Evolutionary conservation across 1,140 invertebrate species (phyloP).

Genomic region (Aphelinus certus): DNA sequence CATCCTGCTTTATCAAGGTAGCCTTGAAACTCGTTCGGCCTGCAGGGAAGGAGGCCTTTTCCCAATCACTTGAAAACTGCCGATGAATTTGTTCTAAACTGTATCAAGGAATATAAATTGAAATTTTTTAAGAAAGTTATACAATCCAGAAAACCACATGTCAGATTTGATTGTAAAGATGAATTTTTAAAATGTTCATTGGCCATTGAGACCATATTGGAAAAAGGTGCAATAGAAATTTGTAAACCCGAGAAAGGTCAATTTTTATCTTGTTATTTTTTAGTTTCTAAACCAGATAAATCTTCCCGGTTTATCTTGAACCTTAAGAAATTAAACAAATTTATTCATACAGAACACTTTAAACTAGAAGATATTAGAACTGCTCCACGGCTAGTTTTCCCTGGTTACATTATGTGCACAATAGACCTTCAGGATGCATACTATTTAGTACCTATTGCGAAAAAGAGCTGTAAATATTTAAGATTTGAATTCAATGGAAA

Average conservation of each 20-base stretch:
- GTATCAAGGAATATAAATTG: conserved; percentile 41
- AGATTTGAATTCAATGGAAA: background rate
- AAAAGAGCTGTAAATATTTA: background rate
- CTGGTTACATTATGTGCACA: conserved; percentile 3
- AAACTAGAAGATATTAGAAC: conserved; percentile 19
- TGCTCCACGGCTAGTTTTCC: background rate
- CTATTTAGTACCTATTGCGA: background rate
- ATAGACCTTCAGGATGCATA: background rate
- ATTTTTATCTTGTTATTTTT: conserved; percentile 38
- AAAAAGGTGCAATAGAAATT: conserved; percentile 28
- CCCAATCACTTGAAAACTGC: conserved; percentile 20
- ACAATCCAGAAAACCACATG: background rate
- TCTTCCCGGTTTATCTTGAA: conserved; percentile 17
- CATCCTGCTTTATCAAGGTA: background rate
- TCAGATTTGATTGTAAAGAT: background rate
- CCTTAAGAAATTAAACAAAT: conserved; percentile 10
- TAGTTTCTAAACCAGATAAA: conserved; percentile 23
- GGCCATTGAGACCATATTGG: conserved; percentile 6
- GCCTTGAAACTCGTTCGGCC: background rate
- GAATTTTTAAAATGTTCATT: background rate
- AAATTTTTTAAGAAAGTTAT: conserved; percentile 22
- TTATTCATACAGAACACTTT: conserved; percentile 16
- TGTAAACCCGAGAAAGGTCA: conserved; percentile 22
- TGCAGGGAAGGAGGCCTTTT: background rate
- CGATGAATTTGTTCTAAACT: conserved; percentile 34